Percentiles rank a stretch among this genome's conserved stretches.
Conservation (phyloP, 2,888 invertebrate genomes). For the Gasteruption jaculator region DNA sequence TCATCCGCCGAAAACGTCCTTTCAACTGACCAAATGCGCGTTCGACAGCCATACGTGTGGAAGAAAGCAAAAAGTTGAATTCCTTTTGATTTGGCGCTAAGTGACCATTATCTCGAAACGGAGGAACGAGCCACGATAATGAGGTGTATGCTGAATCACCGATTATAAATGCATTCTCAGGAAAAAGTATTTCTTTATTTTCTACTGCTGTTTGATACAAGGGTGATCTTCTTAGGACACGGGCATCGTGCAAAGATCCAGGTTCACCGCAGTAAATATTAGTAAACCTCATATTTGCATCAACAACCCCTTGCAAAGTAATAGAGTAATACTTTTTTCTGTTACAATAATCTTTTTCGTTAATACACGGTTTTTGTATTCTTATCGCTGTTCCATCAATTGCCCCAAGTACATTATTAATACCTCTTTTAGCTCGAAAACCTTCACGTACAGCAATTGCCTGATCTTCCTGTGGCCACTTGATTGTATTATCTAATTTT, state of each 20-base stretch:
- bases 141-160: constrained; percentile 26
- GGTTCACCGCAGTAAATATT: too few relatives aligned
- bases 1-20: constrained; percentile 18
- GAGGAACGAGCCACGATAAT: constrained; percentile 19
- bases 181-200: constrained; percentile 14
- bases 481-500: constrained; percentile 15
- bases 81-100: constrained; percentile 16
- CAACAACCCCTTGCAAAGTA: constrained; percentile 13
- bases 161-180: constrained; percentile 20
- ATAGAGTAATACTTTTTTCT: constrained; percentile 14
- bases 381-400: too few relatives aligned
- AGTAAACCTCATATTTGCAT: constrained; percentile 15
- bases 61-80: constrained; percentile 21
- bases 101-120: constrained; percentile 5
- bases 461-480: constrained; percentile 13
- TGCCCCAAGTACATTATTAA: constrained; percentile 10
- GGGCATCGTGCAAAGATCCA: constrained; percentile 22
- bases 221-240: constrained; percentile 26
- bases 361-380: constrained; percentile 10
- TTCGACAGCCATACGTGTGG: constrained; percentile 18
- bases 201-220: constrained; percentile 12
- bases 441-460: constrained; percentile 7
- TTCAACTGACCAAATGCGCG: constrained; percentile 18
- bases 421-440: constrained; percentile 14
- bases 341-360: constrained; percentile 13